A percentile compares a stretch with the other conserved stretches of the same genome.
Conservation (phyloP, 1,140 invertebrate genomes). For the Ceratoteleas bidentatus region DNA sequence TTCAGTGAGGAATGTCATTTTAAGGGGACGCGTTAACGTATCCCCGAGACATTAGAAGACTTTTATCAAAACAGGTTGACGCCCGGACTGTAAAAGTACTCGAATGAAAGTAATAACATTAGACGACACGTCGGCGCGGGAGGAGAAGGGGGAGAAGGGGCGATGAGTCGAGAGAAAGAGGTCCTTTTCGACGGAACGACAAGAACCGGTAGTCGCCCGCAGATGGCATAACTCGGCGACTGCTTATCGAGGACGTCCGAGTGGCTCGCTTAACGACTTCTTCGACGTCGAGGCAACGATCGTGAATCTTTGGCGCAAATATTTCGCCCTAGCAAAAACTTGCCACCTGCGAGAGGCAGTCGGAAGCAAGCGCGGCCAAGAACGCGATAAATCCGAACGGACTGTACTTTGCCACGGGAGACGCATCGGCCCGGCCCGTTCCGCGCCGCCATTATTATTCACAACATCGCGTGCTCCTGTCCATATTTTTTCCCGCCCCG, state of each 20-base stretch:
- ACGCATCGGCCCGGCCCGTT: slow-evolving; percentile 20
- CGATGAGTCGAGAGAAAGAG: slow-evolving; percentile 50
- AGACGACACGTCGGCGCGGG: slow-evolving; percentile 39
- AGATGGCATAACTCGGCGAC: slow-evolving; percentile 68
- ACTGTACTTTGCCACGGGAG: slow-evolving; percentile 41
- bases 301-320: slow-evolving; percentile 70
- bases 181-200: slow-evolving; percentile 65
- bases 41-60: slow-evolving; percentile 53
- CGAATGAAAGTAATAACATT: slow-evolving; percentile 65
- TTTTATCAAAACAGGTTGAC: slow-evolving; percentile 65
- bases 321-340: slow-evolving; percentile 66
- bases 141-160: slow-evolving; percentile 1
- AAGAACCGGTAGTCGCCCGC: slow-evolving; percentile 68
- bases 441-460: slow-evolving; percentile 44
- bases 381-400: slow-evolving; percentile 62
- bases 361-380: slow-evolving; percentile 55
- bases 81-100: slow-evolving; percentile 52
- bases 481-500: slow-evolving; percentile 8
- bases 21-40: slow-evolving; percentile 45
- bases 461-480: slow-evolving; percentile 24
- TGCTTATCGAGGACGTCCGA: slow-evolving; percentile 67
- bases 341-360: slow-evolving; percentile 63
- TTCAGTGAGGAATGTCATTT: slow-evolving; percentile 53
- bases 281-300: slow-evolving; percentile 68
- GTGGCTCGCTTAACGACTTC: slow-evolving; percentile 69